Evolutionary conservation across 2,888 invertebrate species (phyloP).

Genomic region (Sinopyrophorus schimmeli): DNA sequence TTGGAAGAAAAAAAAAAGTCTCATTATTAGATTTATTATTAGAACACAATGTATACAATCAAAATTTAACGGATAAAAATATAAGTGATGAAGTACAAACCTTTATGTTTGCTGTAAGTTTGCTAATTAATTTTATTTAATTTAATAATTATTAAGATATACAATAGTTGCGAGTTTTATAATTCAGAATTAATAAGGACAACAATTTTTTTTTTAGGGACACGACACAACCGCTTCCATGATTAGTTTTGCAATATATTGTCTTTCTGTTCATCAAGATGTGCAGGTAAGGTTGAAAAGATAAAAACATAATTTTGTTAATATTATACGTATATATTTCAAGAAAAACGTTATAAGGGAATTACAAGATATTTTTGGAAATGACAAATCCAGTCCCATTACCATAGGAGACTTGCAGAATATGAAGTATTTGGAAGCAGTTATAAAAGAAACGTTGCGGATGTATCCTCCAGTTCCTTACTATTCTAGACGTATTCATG

Average conservation of each 20-base stretch:
- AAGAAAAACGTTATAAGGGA: constrained; percentile 54
- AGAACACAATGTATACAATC: constrained; percentile 58
- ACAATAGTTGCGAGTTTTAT: too few species aligned
- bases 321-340: too few species aligned
- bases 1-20: constrained; percentile 63
- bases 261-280: neutral
- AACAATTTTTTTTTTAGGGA: too few species aligned
- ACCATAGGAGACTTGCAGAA: constrained; percentile 53
- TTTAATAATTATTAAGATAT: too few species aligned
- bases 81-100: constrained; percentile 73
- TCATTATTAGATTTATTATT: constrained; percentile 71
- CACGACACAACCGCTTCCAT: too few species aligned
- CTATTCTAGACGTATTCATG: constrained; percentile 53
- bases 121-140: too few species aligned
- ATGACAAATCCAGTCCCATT: constrained; percentile 33
- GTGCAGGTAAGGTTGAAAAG: neutral
- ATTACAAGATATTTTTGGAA: constrained; percentile 47
- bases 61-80: constrained; percentile 61
- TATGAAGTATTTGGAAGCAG: constrained; percentile 60
- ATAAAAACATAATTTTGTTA: constrained; percentile 42
- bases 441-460: constrained; percentile 60
- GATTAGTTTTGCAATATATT: neutral
- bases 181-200: too few species aligned
- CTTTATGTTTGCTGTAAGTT: constrained; percentile 70
- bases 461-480: constrained; percentile 61